phyloP scores from a whole-genome alignment of 2,888 invertebrate species.

The Octonoba sinensis region DNA sequence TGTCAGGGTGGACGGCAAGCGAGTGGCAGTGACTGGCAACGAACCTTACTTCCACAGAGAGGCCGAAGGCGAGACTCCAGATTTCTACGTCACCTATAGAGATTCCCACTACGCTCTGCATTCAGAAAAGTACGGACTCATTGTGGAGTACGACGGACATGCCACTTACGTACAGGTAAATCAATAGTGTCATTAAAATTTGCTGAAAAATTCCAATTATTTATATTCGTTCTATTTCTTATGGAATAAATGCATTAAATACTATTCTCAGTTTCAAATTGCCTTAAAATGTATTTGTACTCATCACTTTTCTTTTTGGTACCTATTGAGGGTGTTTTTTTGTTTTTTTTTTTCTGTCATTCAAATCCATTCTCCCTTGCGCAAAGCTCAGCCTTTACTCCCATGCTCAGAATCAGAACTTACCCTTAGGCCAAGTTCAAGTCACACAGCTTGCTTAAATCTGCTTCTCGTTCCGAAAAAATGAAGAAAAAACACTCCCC shows the following conservation, averaged over 20 bases:
- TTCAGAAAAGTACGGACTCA: conserved; percentile 59
- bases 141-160: conserved; percentile 59
- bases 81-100: conserved; percentile 49
- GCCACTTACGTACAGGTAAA: conserved; percentile 39
- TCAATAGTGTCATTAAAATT: background rate
- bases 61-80: background rate
- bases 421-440: no score
- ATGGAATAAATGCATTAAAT: background rate
- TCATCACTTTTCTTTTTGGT: no score
- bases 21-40: conserved; percentile 35
- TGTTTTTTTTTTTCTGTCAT: no score
- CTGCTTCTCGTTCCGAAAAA: no score
- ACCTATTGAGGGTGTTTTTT: no score
- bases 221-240: background rate
- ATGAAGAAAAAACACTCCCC: no score
- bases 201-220: background rate
- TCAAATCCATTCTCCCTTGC: no score
- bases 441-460: no score
- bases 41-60: conserved; percentile 54
- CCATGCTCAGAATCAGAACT: no score
- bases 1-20: conserved; percentile 49
- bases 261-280: background rate
- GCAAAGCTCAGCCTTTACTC: no score
- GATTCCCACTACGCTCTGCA: conserved; percentile 58
- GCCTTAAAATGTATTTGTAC: no score